Evolutionary conservation across 2,888 invertebrate species (phyloP), one percentile per base, ranked within the genome.

Genomic region (Lasius fuliginosus): DNA sequence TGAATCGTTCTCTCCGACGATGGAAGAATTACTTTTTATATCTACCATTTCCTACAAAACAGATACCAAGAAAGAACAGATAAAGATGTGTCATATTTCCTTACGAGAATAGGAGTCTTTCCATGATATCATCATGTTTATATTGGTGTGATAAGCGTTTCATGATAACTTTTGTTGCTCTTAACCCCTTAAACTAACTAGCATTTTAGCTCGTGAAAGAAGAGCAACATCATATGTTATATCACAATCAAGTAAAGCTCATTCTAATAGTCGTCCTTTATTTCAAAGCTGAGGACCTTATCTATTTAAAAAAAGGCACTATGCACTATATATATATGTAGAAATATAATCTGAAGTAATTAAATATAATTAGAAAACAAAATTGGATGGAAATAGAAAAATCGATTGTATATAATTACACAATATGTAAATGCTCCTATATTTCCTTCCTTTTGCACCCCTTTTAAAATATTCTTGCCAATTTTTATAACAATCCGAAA

Each of bases 11-110:
- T 83, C 53, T 18, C 71, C 81, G 8, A 71, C 18, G 42, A 30
- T n/a, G 12, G 67, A 84, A 30, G 27, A 18, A 75, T 86, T 82
- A n/a, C 30, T 73, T 67, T 85, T 90, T 82, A 84, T 62, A 56
- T 91, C 90, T n/a, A 90, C 77, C 90, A 91, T 89, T 64, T 86
- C 87, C 97, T 3, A 96, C 98, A 58, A 18, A 23, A 30, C 12
- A 75, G 9, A 60, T 11, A 68, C 6, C 8, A n/a, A 23, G 4
- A 69, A 15, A 6, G n/a, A 23, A 23, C 0, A 60, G 9, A 73
- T 60, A 79, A 58, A 58, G 58, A 71, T 18, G 15, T 81, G 30
- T 42, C 18, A 64, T n/a, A 53, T 23, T 46, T 71, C 11, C 36
- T 64, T 33, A 33, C 15, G 1, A 60, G 33, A 60, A 23, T 12